These are phyloP conservation scores for Pipistrellus pipistrellus DNA, from an alignment of 2,797 vertebrate genomes.

Conservation along the genomic window DNA sequence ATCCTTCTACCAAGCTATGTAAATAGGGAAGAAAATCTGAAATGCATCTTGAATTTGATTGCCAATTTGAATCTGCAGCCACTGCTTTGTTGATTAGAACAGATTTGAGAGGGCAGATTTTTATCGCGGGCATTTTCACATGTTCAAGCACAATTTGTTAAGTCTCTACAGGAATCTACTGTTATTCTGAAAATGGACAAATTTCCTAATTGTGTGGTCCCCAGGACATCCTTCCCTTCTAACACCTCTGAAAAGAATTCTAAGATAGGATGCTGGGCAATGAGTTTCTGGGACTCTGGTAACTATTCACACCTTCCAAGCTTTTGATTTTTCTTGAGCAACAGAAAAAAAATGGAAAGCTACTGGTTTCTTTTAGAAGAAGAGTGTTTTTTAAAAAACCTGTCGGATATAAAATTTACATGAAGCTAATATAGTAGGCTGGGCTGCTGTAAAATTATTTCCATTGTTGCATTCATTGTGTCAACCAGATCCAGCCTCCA, in stretches of 20 bases:
- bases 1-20: not conserved
- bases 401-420: slow-evolving; percentile 74
- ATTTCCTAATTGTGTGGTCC: slow-evolving; percentile 59
- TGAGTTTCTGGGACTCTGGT: slow-evolving; percentile 13
- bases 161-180: not conserved
- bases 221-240: slow-evolving; percentile 31
- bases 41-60: not conserved
- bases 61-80: not conserved
- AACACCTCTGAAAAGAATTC: slow-evolving; percentile 53
- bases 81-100: not conserved
- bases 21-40: not conserved
- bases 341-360: slow-evolving; percentile 56
- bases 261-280: not conserved
- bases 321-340: slow-evolving; percentile 55
- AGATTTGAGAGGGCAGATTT: slow-evolving; percentile 7
- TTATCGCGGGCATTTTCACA: slow-evolving; percentile 33
- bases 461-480: slow-evolving; percentile 68
- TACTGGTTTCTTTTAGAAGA: slow-evolving; percentile 67
- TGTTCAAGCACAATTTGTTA: slow-evolving; percentile 54
- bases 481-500: slow-evolving; percentile 74
- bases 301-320: slow-evolving; percentile 22
- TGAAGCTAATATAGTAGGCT: slow-evolving; percentile 64
- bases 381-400: slow-evolving; percentile 36
- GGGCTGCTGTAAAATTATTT: slow-evolving; percentile 72
- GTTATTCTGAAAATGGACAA: slow-evolving; percentile 40